These are phyloP conservation scores for Andricus quercusramuli DNA, from an alignment of 2,888 invertebrate species.

Conservation along the genomic window DNA sequence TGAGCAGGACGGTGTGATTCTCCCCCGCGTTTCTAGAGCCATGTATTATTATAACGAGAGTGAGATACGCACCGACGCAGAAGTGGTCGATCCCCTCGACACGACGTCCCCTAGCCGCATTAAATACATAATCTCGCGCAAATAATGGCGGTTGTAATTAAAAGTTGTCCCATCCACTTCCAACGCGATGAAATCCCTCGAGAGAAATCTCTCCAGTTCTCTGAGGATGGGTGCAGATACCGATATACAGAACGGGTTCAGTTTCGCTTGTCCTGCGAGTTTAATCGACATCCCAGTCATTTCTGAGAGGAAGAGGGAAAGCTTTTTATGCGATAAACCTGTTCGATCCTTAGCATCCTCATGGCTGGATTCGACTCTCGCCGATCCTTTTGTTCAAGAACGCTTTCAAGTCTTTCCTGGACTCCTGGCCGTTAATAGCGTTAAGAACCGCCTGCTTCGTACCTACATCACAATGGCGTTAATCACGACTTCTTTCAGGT, in stretches of 20 bases:
- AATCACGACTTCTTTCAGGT: conserved; percentile 54
- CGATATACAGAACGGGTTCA: conserved; percentile 59
- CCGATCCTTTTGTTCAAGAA: conserved; percentile 59
- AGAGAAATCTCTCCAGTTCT: conserved; percentile 52
- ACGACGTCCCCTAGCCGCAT: conserved; percentile 33
- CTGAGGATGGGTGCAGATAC: conserved; percentile 47
- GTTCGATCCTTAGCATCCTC: conserved; percentile 18
- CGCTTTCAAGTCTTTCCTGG: conserved; percentile 53
- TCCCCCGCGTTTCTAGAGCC: conserved; percentile 14
- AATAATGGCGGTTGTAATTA: conserved; percentile 64
- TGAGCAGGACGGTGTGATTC: conserved; percentile 13
- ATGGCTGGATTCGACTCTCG: conserved; percentile 53
- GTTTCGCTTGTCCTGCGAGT: conserved; percentile 65
- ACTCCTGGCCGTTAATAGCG: conserved; percentile 52
- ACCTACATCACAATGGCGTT: conserved; percentile 58
- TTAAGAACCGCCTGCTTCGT: conserved; percentile 53
- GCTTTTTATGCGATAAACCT: conserved; percentile 49
- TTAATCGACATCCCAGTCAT: conserved; percentile 52
- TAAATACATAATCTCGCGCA: conserved; percentile 58
- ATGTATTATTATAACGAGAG: conserved; percentile 37
- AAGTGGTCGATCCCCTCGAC: conserved; percentile 41
- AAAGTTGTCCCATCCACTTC: conserved; percentile 55
- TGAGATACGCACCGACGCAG: conserved; percentile 34
- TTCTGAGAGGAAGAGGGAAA: conserved; percentile 48
- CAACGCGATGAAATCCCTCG: conserved; percentile 50